Conservation (phyloP, 2,888 invertebrate genomes). For the Drosophila mettleri region DNA sequence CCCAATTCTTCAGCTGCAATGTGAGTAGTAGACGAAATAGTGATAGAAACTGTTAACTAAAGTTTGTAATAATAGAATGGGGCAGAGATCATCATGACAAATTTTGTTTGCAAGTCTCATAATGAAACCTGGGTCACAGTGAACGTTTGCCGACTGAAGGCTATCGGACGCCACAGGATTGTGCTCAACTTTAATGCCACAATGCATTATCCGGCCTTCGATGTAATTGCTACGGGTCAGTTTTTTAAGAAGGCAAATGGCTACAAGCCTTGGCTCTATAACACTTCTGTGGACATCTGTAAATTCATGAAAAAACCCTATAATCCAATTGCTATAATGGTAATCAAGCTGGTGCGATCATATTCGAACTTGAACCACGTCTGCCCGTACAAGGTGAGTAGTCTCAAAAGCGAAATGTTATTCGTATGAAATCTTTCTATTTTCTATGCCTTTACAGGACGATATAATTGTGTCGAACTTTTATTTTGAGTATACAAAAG, state of each 20-base stretch:
- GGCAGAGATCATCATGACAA: background rate
- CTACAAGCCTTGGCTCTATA: slow-evolving; percentile 3
- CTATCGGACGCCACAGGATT: background rate
- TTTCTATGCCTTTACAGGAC: background rate
- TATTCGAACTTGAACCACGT: background rate
- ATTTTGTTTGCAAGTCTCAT: background rate
- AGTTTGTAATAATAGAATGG: background rate
- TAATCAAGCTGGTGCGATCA: background rate
- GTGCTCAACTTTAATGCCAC: slow-evolving; percentile 2
- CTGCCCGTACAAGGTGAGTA: background rate
- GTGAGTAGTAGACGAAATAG: background rate
- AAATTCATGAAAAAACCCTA: background rate
- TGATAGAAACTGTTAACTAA: too few species aligned
- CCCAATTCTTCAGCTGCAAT: background rate
- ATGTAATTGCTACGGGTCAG: background rate
- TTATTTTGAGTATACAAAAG: background rate
- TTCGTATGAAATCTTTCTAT: background rate
- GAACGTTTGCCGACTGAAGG: background rate
- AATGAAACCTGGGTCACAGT: background rate
- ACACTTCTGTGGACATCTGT: background rate
- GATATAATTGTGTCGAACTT: background rate
- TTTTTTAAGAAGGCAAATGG: background rate
- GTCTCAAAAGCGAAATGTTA: background rate
- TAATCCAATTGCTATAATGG: background rate
- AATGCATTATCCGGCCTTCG: background rate